Evolutionary conservation across 2,888 invertebrate genomes (phyloP), one percentile per base, ranked within the genome.

Genomic region (Lasioglossum zephyrum): DNA sequence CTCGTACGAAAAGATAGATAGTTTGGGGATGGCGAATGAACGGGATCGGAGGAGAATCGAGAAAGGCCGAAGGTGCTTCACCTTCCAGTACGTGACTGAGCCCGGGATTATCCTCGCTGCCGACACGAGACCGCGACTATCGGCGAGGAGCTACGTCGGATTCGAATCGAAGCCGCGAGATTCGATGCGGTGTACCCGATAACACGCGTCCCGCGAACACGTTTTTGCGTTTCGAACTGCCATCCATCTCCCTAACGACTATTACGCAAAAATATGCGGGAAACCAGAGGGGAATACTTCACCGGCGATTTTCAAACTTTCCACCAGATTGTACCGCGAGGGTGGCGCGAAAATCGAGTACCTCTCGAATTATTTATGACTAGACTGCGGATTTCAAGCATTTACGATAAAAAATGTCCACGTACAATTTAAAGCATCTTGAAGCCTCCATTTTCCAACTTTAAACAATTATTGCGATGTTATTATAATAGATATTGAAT

Each of bases 181-280:
- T 26, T 26, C 26, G 60, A 60, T 26, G 5, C 60, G 60, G 53
- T 53, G 60, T 4, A 1, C 60, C 26, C 60, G 60, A 26, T 26
- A 60, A n/a, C 11, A 4, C 60, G 26, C 57, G 11, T 4, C 4
- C 60, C 60, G 60, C 60, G 60, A 26, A 26, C 11, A 60, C 60
- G 60, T 60, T 60, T 26, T 5, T 13, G 13, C 26, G 60, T 26
- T 5, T 5, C 5, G 5, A 26, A 13, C 60, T 13, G 60, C 60
- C 60, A 60, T 60, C 13, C 26, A 26, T 60, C 13, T 26, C 60
- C 26, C 26, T 60, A 60, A 60, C 60, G 1, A 13, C 60, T 26
- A 60, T 60, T 60, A 60, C 60, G 60, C 60, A 13, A 60, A 60
- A 60, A 60, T 60, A 60, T 60, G 13, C 60, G 60, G 60, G 60